phyloP scores from a whole-genome alignment of 2,113 vertebrate species.

The Sprattus sprattus region DNA sequence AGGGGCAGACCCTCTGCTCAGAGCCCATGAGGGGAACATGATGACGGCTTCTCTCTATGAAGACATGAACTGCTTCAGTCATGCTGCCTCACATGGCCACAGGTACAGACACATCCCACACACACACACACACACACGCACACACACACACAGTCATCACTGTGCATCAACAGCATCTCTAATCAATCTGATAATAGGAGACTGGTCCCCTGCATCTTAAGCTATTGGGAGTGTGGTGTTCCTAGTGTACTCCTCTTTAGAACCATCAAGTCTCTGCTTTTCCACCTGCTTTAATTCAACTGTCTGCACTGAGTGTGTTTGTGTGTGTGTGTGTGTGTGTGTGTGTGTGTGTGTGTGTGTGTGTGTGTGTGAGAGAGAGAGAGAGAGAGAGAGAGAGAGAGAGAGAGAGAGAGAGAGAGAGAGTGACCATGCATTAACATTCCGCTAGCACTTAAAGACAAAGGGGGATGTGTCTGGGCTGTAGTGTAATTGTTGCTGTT shows the following conservation, averaged over 20 bases:
- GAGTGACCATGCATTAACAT: not conserved
- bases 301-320: conserved; percentile 57
- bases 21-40: conserved; percentile 79
- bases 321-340: conserved; percentile 22
- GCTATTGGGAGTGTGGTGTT: no score
- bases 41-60: conserved; percentile 87
- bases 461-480: not conserved
- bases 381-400: conserved; percentile 23
- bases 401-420: not conserved
- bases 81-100: conserved; percentile 92
- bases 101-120: conserved; percentile 69
- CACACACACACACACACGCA: not conserved
- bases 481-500: not conserved
- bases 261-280: not conserved
- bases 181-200: no score
- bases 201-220: no score
- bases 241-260: not conserved
- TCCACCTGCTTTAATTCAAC: conserved; percentile 22
- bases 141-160: not conserved
- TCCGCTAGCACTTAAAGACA: not conserved
- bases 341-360: not conserved
- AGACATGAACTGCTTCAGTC: conserved; percentile 98
- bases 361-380: not conserved
- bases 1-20: conserved; percentile 87
- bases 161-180: no score